Base-by-base conservation (phyloP, 2,113 vertebrate species). In the Sceloporus tristichus region DNA sequence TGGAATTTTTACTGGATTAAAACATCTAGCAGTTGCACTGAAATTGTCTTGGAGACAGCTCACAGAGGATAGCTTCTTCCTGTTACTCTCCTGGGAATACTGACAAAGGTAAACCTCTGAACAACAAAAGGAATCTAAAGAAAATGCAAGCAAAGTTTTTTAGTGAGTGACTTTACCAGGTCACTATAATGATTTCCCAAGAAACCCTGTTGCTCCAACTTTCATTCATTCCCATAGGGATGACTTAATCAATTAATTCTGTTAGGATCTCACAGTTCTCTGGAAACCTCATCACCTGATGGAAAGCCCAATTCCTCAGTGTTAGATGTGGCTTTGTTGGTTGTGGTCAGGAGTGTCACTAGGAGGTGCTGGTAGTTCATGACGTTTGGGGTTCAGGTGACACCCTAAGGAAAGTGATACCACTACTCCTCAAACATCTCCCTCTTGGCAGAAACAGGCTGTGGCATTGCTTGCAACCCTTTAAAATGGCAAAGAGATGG, bases 1-100 rank as follows among this genome's bases (percentile, higher is more conserved):
- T 54, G 18, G 56, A 25, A 40, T 53, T 53, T 23, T 53, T 78
- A 48, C 9, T 4, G n/a, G 29, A 16, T 62, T 81, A 6, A n/a
- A 59, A 2, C 82, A 85, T 59, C 86, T 87, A 77, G 73, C 42
- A 65, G 56, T 84, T 86, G n/a, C 10, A 19, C 62, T 85, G 62
- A 48, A 48, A 48, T 25, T 89, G 80, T 27, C 53, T 56, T 4
- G 66, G 77, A 92, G 82, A 40, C 42, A 86, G 76, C 71, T 53
- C 73, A 83, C 79, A 56, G 76, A 86, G 19, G 88, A 62, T n/a
- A 38, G 27, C 13, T 73, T 90, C 80, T 79, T 70, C n/a, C 81
- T 62, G 0, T 87, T 91, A 21, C 5, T 3, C 62, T 38, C 78
- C 19, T 10, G 65, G 38, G 1, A 21, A 74, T 79, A 11, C 71